Percentiles rank a stretch among this genome's conserved stretches.
Evolutionary conservation across 2,888 invertebrate genomes (phyloP).

Genomic region (Agrenia bidenticulata): DNA sequence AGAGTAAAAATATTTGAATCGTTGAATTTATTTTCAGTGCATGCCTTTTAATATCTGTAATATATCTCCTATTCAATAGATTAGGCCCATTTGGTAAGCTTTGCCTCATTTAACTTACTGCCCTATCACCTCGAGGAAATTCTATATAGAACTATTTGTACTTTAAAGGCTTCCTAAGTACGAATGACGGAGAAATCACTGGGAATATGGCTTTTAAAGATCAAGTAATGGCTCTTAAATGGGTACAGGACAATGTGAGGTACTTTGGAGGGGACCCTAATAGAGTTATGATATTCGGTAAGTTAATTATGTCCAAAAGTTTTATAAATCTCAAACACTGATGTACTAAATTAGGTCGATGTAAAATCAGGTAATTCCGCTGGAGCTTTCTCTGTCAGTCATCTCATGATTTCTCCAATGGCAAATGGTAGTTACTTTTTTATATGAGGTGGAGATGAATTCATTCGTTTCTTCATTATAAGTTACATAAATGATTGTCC

Average conservation of each 20-base stretch:
- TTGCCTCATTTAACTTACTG: background rate
- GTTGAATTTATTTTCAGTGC: too few species aligned
- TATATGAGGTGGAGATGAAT: too few species aligned
- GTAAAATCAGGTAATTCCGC: constrained; percentile 16
- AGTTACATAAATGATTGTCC: too few species aligned
- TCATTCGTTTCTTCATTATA: too few species aligned
- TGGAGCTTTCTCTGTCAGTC: constrained; percentile 23
- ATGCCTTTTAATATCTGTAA: too few species aligned
- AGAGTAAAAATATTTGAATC: background rate
- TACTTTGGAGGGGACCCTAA: constrained; percentile 37
- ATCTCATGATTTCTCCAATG: constrained; percentile 35
- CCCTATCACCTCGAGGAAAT: too few species aligned
- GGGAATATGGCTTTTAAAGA: constrained; percentile 38
- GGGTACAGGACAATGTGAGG: constrained; percentile 20
- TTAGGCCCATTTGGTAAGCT: constrained; percentile 33
- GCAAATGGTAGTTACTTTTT: constrained; percentile 23
- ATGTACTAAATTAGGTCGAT: background rate
- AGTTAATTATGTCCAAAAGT: too few species aligned
- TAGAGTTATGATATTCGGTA: constrained; percentile 31
- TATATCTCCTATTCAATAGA: background rate
- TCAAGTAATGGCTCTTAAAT: constrained; percentile 27
- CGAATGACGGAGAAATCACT: constrained; percentile 24
- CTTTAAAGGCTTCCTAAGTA: constrained; percentile 29
- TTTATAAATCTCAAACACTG: background rate
- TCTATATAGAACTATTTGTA: too few species aligned